Conservation (phyloP, 2,113 vertebrate genomes). For the Arenaria interpres region DNA sequence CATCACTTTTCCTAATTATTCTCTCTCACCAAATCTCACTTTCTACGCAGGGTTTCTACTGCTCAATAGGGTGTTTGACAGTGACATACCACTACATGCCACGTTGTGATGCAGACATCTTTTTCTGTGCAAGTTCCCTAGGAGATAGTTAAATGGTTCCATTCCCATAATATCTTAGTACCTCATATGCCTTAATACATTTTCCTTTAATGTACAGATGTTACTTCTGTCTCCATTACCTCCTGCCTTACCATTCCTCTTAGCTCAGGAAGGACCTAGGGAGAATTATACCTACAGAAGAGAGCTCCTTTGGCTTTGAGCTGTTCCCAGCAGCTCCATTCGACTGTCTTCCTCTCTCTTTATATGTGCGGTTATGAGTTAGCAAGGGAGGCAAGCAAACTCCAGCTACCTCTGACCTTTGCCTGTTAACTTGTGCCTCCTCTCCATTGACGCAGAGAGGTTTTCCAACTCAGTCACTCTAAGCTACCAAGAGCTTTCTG, state of each 20-base stretch:
- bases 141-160: neutral
- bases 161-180: neutral
- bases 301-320: neutral
- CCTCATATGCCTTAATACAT: neutral
- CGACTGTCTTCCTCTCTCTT: neutral
- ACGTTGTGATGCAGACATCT: neutral
- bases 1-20: neutral
- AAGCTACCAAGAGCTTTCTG: neutral
- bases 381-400: neutral
- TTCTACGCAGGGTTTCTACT: neutral
- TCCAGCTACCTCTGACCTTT: slow-evolving; percentile 29
- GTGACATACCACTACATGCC: rapidly evolving
- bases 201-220: neutral
- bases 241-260: neutral
- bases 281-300: neutral
- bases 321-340: neutral
- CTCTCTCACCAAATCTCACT: neutral
- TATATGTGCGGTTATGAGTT: neutral
- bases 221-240: neutral
- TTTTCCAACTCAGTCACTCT: neutral
- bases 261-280: neutral
- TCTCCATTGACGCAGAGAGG: neutral
- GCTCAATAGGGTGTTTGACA: neutral
- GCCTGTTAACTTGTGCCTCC: neutral
- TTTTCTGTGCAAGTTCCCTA: neutral